Base-by-base conservation (phyloP, 2,888 invertebrate genomes). In the Drosophila anomelani region DNA sequence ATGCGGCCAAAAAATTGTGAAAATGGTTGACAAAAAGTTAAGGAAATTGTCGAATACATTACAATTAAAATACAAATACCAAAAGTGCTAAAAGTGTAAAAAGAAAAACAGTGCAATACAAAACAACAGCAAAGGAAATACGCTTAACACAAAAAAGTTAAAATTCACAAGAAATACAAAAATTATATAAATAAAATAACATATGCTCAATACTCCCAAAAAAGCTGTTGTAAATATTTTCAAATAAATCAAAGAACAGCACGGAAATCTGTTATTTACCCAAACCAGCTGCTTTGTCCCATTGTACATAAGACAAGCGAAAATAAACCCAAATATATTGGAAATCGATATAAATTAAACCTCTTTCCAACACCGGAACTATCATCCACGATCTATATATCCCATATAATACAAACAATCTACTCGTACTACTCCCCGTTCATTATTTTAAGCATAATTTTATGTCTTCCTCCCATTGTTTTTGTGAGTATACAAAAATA, bases 211-310 rank as follows among this genome's bases (percentile, higher is more conserved):
- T 76, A 68, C n/a, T 66, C 57, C 43, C 41, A 66, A 80, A 20
- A 76, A 79, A 77, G 85, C 91, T 90, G 85, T 90, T 90, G 90
- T 90, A 90, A 86, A 90, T 90, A 90, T 84, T 89, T 90, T 86
- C 81, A 80, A 51, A 63, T 36, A 59, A 70, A 77, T 49, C 23
- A 32, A 51, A 57, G 47, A 44, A 70, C 61, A 60, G 43, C 53
- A 47, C 60, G 73, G 44, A 53, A 67, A 60, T 59, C 43, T 47
- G 41, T 60, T 49, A 23, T 36, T 32, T 57, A 57, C 57, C 44
- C 44, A 76, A 77, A 77, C 54, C 47, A 44, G 38, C 39, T 61
- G 66, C 72, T 63, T 58, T 64, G 39, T 32, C 55, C 78, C 84
- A 88, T 68, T 84, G 89, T 84, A 84, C 61, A 83, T 85, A 76